Conservation (phyloP, 2,888 invertebrate genomes). For the Andrena dorsata region DNA sequence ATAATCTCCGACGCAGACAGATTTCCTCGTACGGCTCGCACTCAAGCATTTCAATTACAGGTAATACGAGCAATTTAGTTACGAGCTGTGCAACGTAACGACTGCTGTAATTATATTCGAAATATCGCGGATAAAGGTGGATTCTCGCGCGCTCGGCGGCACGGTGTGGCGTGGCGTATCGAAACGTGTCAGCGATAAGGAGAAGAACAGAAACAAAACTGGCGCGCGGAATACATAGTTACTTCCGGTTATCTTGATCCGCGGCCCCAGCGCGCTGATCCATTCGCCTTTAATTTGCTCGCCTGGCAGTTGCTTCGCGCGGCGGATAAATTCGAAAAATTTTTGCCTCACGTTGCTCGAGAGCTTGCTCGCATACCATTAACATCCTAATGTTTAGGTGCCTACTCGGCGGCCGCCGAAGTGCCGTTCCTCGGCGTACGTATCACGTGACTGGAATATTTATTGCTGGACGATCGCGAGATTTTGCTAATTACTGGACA, state of each 20-base stretch:
- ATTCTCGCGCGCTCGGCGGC: conserved; percentile 12
- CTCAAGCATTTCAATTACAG: conserved; percentile 34
- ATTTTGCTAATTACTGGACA: conserved; percentile 46
- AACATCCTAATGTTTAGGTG: conserved; percentile 34
- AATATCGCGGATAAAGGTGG: conserved; percentile 25
- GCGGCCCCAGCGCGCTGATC: background rate
- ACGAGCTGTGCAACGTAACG: conserved; percentile 19
- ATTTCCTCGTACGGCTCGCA: background rate
- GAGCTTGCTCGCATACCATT: conserved; percentile 16
- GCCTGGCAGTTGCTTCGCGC: background rate
- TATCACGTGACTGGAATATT: conserved; percentile 43
- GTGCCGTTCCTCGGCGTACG: conserved; percentile 8
- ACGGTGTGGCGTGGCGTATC: conserved; percentile 18
- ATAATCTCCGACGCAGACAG: background rate
- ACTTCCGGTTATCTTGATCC: conserved; percentile 5
- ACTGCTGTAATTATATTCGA: conserved; percentile 33
- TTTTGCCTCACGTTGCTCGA: background rate
- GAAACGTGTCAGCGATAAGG: conserved; percentile 35
- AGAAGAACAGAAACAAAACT: conserved; percentile 12
- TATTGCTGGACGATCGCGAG: conserved; percentile 43
- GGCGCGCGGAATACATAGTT: conserved; percentile 1
- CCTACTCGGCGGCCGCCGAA: background rate
- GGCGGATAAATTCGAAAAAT: background rate
- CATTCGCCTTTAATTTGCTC: conserved; percentile 24
- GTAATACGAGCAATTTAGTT: conserved; percentile 2